A percentile compares a stretch with the other conserved stretches of the same genome.
Evolutionary conservation across 2,888 invertebrate genomes (phyloP).

Genomic region (Gerris lacustris): DNA sequence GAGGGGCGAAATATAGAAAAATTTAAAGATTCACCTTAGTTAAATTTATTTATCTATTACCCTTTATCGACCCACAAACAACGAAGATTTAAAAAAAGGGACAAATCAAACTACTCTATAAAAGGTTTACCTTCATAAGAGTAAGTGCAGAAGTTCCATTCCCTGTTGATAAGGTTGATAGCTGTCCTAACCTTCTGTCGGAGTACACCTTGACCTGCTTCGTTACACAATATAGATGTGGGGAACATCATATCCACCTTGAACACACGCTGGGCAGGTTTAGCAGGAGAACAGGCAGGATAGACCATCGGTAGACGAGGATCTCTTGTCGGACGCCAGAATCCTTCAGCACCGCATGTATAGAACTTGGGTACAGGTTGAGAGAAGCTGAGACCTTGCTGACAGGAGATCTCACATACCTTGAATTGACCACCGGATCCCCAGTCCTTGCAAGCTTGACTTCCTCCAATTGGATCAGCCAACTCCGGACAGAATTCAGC

Average conservation of each 20-base stretch:
- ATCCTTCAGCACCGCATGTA: slow-evolving; percentile 94
- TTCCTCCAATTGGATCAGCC: slow-evolving; percentile 80
- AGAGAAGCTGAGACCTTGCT: slow-evolving; percentile 76
- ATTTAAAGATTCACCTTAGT: no score
- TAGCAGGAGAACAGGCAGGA: slow-evolving; percentile 79
- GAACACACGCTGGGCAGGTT: slow-evolving; percentile 88
- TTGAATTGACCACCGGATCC: slow-evolving; percentile 92
- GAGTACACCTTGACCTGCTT: slow-evolving; percentile 84
- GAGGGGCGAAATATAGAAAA: no score
- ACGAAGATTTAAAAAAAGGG: no score
- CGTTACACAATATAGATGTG: slow-evolving; percentile 89
- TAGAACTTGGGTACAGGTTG: slow-evolving; percentile 91
- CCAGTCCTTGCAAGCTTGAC: slow-evolving; percentile 87
- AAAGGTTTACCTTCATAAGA: slow-evolving; percentile 59
- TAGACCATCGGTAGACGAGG: slow-evolving; percentile 71
- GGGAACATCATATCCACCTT: slow-evolving; percentile 89
- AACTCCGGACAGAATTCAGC: slow-evolving; percentile 86
- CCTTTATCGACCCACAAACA: no score
- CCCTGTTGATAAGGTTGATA: slow-evolving; percentile 79
- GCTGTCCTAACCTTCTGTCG: slow-evolving; percentile 79
- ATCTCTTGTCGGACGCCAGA: slow-evolving; percentile 82
- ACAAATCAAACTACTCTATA: no score
- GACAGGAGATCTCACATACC: slow-evolving; percentile 83
- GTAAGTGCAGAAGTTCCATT: slow-evolving; percentile 95
- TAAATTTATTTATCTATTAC: no score